Evolutionary conservation across 2,797 vertebrate species (phyloP), one percentile per base, ranked within the genome.

Genomic region (Sparus aurata): DNA sequence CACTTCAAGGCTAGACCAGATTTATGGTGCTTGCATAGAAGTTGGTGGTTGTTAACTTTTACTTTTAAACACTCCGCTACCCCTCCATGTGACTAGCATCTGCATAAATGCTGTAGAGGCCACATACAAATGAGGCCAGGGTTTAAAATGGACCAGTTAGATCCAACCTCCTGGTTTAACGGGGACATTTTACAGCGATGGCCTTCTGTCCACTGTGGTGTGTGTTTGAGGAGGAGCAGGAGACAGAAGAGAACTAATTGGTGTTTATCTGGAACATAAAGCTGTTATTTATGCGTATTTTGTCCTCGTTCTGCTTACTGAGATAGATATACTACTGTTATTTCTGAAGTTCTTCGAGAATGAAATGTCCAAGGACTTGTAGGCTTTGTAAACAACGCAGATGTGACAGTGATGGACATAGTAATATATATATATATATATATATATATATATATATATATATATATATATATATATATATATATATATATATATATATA

Each of bases 1-100:
- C 93, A 92, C 50, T 62, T 69, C 53, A 58, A 78, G 77, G 65
- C 61, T 60, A 34, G 65, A 77, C 57, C 25, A 66, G 83, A 94
- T 94, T 91, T 92, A 94, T 87, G 80, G 66, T 0, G 43, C 81
- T 69, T 53, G 38, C 52, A 73, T 70, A 69, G 75, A 91, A 89
- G 41, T 76, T 25, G 1, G 30, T 43, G 76, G 67, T 64, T 70
- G 89, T 92, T 89, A 90, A 89, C 73, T 86, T 85, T 80, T 73
- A 75, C 74, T 69, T 67, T 50, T 50, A 67, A 85, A 67, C 18
- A 22, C 67, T 73, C 47, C 11, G 66, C 54, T 72, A 68, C 59
- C 25, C 60, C 0, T 2, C 78, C 75, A 57, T 79, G 84, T 73
- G 85, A 88, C 72, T 65, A 43, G 60, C 55, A 76, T 87, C 76